A percentile compares a stretch with the other conserved stretches of the same genome.
phyloP scores from a whole-genome alignment of 1,140 invertebrate genomes.

The Drosophila albomicans region DNA sequence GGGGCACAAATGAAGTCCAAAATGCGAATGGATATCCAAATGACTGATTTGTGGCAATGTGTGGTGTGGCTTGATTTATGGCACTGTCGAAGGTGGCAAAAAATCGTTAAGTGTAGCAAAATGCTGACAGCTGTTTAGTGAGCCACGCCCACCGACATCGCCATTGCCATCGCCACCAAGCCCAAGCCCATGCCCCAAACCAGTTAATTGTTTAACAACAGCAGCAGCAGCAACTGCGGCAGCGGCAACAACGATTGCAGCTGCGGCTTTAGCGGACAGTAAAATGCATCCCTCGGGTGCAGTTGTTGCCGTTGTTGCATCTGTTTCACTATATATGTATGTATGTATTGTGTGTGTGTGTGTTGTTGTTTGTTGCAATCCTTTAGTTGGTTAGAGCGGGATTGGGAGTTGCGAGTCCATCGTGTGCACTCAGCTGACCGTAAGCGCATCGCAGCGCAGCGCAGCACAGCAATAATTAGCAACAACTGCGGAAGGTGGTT shows the following conservation, averaged over 20 bases:
- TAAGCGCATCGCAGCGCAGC: conserved; percentile 38
- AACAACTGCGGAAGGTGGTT: conserved; percentile 19
- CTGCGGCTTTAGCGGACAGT: conserved; percentile 45
- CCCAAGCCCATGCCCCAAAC: too few species aligned
- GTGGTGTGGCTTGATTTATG: conserved; percentile 49
- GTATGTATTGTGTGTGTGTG: too few species aligned
- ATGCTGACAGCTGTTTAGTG: conserved; percentile 29
- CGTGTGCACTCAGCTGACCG: conserved; percentile 60
- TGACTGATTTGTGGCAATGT: conserved; percentile 33
- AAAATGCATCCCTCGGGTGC: conserved; percentile 65
- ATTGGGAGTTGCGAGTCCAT: conserved; percentile 29
- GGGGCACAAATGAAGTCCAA: conserved; percentile 57
- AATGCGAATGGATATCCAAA: conserved; percentile 23
- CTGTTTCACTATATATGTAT: conserved; percentile 11
- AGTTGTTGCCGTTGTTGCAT: conserved; percentile 51
- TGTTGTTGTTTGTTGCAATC: conserved; percentile 53
- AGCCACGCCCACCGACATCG: neutral
- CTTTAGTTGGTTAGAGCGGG: neutral
- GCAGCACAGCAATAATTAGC: conserved; percentile 54
- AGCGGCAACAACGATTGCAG: conserved; percentile 10
- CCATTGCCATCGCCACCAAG: neutral
- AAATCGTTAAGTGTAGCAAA: conserved; percentile 14
- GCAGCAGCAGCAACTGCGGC: conserved; percentile 8
- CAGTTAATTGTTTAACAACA: conserved; percentile 37
- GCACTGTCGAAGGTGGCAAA: neutral